Conservation (phyloP, 2,797 vertebrate genomes). For the Dendrocincla tyrannina region DNA sequence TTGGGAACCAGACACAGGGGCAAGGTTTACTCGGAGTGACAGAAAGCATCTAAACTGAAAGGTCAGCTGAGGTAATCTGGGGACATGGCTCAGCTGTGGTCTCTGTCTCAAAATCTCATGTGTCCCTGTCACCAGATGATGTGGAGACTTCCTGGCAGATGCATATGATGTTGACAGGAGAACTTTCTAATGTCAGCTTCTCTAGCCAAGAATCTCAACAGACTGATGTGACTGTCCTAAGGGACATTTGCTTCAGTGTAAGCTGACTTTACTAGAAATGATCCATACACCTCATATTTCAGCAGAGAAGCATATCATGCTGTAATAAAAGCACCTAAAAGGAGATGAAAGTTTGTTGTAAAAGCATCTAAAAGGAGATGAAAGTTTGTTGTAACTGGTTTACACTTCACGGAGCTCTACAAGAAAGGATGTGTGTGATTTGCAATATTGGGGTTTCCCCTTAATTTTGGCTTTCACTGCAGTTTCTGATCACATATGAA, state of each 20-base stretch:
- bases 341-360: neutral
- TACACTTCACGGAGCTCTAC: neutral
- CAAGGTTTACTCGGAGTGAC: neutral
- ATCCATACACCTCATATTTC: neutral
- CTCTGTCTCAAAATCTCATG: neutral
- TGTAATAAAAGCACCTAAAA: neutral
- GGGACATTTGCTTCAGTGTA: neutral
- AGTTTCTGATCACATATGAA: neutral
- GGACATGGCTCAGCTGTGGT: neutral
- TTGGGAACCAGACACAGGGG: neutral
- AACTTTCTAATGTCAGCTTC: conserved; percentile 7
- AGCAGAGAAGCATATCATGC: neutral
- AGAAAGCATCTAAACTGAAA: neutral
- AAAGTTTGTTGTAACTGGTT: neutral
- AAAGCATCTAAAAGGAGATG: neutral
- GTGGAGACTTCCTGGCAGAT: neutral
- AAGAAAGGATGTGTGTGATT: neutral
- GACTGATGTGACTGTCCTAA: neutral
- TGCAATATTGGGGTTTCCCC: neutral
- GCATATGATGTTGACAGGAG: neutral
- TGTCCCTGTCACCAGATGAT: neutral
- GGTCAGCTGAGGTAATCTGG: neutral
- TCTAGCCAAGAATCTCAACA: neutral
- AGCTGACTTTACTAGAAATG: neutral
- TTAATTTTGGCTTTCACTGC: neutral